phyloP scores from a whole-genome alignment of 2,797 vertebrate genomes.

The Lepidocolaptes lacrymiger region DNA sequence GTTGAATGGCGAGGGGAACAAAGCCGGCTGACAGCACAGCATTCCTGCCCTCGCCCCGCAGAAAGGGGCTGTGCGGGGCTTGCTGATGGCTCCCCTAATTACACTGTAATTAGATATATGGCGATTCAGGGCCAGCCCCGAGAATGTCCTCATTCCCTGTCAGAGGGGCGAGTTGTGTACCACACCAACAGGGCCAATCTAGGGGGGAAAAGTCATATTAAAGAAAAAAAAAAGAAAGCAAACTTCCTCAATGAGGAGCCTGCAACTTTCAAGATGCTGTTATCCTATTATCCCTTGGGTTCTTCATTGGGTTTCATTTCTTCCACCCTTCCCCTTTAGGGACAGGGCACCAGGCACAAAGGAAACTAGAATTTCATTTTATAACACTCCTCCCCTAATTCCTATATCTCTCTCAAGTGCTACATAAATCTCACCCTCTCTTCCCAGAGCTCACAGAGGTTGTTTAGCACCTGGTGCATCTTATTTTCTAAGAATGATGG shows the following conservation, averaged over 20 bases:
- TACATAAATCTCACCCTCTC: slow-evolving; percentile 41
- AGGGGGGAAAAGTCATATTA: neutral
- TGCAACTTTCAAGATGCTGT: neutral
- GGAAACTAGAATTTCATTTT: slow-evolving; percentile 15
- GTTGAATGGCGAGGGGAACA: slow-evolving; percentile 59
- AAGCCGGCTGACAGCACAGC: slow-evolving; percentile 39
- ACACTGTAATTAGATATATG: neutral
- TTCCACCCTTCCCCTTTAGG: neutral
- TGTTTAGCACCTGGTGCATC: slow-evolving; percentile 60
- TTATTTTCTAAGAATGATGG: slow-evolving; percentile 25
- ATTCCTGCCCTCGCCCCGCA: slow-evolving; percentile 22
- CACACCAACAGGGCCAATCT: neutral
- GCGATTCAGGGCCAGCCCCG: slow-evolving; percentile 7
- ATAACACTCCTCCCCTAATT: neutral
- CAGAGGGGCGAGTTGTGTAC: neutral
- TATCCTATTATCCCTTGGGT: neutral
- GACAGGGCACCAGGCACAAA: neutral
- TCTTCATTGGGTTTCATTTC: neutral
- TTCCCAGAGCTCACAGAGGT: neutral
- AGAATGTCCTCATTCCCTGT: neutral
- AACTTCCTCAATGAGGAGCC: neutral
- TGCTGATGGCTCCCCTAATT: slow-evolving; percentile 52
- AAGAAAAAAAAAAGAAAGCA: neutral
- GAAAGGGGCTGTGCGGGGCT: slow-evolving; percentile 27
- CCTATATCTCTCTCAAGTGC: slow-evolving; percentile 25